Base-by-base conservation (phyloP, 2,113 vertebrate species). In the Zosterops hypoxanthus region DNA sequence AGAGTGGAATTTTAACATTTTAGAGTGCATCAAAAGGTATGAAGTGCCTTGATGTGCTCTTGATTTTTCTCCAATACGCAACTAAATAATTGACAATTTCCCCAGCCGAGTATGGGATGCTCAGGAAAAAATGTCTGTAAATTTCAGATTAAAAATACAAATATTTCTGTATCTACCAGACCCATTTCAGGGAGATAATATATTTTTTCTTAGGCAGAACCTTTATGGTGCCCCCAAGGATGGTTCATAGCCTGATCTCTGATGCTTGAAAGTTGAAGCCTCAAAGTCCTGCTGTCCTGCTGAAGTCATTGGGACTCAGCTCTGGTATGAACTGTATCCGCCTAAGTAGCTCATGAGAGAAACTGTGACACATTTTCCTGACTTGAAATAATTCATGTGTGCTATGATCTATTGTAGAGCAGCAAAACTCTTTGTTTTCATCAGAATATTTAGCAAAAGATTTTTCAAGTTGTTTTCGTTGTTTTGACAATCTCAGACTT, bases 71-170 rank as follows among this genome's bases (percentile, higher is more conserved):
- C 65, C 83, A 86, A 57, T 64, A 71, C 61, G 53, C 60, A 84
- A 92, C 88, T 70, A 94, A 96, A 86, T 86, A 90, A 94, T 60
- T 86, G 65, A 89, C 49, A 83, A 25, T 56, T 94, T 91, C 66
- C 64, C 56, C 76, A 96, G 68, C 22, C 86, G 68, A 77, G 11
- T 66, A 70, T 55, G 56, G 33, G 55, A 80, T 50, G 68, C 50
- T 86, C 55, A 59, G 47, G 55, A 86, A 94, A 94, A 86, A 86
- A 81, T n/a, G 14, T 46, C 33, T 60, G 56, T 78, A 80, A 95
- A 88, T 86, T 95, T 65, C 41, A 63, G 61, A 92, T 91, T 88
- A 92, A 93, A 96, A 78, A 0, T 41, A 91, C 56, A 84, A 94
- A 53, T 82, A 91, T 31, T 93, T 88, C 59, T 92, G 93, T 84